These are phyloP conservation scores for Tenthredo scrophulariae DNA, from an alignment of 2,888 invertebrate genomes.

Conservation along the genomic window DNA sequence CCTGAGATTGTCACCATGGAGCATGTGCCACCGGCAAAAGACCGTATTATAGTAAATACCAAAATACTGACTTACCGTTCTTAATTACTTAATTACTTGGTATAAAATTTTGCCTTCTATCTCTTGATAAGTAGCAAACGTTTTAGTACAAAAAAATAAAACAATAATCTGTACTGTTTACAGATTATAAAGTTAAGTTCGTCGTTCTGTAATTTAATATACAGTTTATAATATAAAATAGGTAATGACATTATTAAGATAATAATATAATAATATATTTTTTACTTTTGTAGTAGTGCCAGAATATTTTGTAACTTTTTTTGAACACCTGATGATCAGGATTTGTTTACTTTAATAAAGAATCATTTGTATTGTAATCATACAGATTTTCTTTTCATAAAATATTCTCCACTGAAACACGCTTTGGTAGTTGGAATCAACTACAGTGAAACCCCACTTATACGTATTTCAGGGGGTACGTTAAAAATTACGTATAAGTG, in stretches of 20 bases:
- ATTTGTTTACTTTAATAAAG: slow-evolving; percentile 43
- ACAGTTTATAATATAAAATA: slow-evolving; percentile 56
- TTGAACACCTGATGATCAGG: neutral
- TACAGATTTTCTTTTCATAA: neutral
- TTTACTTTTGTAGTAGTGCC: slow-evolving; percentile 22
- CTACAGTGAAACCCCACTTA: no score
- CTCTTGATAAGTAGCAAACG: slow-evolving; percentile 14
- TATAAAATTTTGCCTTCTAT: neutral
- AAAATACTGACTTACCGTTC: slow-evolving; percentile 20
- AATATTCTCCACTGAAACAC: neutral
- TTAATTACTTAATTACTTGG: neutral
- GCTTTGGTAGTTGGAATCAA: neutral
- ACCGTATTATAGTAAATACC: slow-evolving; percentile 18
- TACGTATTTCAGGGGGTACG: no score
- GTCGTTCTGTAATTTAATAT: slow-evolving; percentile 64
- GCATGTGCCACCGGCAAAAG: neutral
- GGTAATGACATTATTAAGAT: slow-evolving; percentile 41
- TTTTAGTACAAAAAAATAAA: slow-evolving; percentile 26
- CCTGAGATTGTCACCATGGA: neutral
- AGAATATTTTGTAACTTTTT: slow-evolving; percentile 36
- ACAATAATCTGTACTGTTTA: slow-evolving; percentile 38
- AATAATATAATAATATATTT: slow-evolving; percentile 51
- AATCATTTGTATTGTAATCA: slow-evolving; percentile 16
- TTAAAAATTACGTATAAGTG: no score
- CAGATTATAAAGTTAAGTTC: slow-evolving; percentile 50